Evolutionary conservation across 2,113 vertebrate genomes (phyloP), one percentile per base, ranked within the genome.

Genomic region (Anoplopoma fimbria): DNA sequence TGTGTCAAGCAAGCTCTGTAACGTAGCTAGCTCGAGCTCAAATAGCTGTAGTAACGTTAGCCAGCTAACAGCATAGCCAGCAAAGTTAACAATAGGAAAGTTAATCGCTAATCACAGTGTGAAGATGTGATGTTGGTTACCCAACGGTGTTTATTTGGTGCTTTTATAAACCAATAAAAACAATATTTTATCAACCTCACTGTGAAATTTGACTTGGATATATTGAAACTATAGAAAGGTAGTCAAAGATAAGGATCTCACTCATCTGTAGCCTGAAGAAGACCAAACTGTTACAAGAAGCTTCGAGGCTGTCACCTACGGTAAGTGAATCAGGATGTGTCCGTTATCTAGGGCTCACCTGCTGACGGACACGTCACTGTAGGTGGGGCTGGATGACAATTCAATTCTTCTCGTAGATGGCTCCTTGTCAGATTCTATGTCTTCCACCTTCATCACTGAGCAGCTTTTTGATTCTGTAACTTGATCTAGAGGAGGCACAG

Each of bases 311-410:
- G 38, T 65, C 19, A 23, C 23, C 15, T 9, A 4, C n/a, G 19
- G 9, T 15, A 21, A 64, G 34, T 34, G 31, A 62, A 53, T 45
- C 4, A 84, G 19, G 49, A 40, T 9, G 21, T 31, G 5, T 68
- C 12, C 2, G 17, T 38, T 72, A 33, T 57, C 21, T 3, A 13
- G 2, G 27, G 36, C 83, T 88, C 89, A 95, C 95, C 95, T 96
- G 94, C 95, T 95, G 65, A 95, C 55, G 13, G 95, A 95, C 49
- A 94, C 88, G 0, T 94, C 93, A 42, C 94, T 95, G 6, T 77
- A 9, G 19, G 91, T n/a, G 4, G 94, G 92, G 76, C 95, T 95
- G 64, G 86, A 47, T 14, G 93, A 75, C 75, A 90, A 58, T 38
- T 70, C 58, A 19, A 70, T 67, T 21, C 72, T 73, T 40, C 51